Percentiles rank a stretch among this genome's conserved stretches.
Conservation (phyloP, 1,140 invertebrate genomes). For the Sarcophaga bullata region DNA sequence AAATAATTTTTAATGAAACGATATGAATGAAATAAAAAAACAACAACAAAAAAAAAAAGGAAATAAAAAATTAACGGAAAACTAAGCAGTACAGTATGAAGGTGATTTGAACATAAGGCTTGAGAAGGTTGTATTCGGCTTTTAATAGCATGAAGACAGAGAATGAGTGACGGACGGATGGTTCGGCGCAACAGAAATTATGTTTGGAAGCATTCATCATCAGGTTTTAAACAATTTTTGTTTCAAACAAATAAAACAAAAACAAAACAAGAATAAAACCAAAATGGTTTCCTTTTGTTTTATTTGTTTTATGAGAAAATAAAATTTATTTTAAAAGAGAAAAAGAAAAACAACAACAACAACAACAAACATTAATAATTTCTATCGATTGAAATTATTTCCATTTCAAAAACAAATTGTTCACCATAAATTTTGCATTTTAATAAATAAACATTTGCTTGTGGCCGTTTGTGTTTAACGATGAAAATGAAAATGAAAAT, state of each 20-base stretch:
- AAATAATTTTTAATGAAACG: conserved; percentile 33
- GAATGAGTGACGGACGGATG: not conserved
- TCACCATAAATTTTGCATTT: conserved; percentile 27
- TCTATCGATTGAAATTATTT: not conserved
- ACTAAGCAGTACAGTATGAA: not conserved
- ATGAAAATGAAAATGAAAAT: no score
- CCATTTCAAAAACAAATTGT: conserved; percentile 7
- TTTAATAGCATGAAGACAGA: not conserved
- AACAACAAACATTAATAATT: conserved; percentile 31
- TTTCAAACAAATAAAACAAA: no score
- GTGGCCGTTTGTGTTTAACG: not conserved
- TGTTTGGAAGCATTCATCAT: not conserved
- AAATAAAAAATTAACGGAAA: conserved; percentile 33
- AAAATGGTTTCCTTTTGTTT: not conserved
- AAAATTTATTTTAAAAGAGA: not conserved
- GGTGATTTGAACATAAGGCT: conserved; percentile 20
- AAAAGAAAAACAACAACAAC: not conserved
- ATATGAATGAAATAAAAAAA: not conserved
- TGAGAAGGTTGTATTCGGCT: conserved; percentile 1
- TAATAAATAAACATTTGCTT: conserved; percentile 36
- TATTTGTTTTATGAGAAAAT: not conserved
- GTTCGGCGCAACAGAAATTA: not conserved
- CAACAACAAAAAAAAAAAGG: conserved; percentile 3
- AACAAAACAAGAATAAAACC: no score
- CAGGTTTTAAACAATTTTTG: not conserved